Base-by-base conservation (phyloP, 2,797 vertebrate species). In the Trachurus trachurus region DNA sequence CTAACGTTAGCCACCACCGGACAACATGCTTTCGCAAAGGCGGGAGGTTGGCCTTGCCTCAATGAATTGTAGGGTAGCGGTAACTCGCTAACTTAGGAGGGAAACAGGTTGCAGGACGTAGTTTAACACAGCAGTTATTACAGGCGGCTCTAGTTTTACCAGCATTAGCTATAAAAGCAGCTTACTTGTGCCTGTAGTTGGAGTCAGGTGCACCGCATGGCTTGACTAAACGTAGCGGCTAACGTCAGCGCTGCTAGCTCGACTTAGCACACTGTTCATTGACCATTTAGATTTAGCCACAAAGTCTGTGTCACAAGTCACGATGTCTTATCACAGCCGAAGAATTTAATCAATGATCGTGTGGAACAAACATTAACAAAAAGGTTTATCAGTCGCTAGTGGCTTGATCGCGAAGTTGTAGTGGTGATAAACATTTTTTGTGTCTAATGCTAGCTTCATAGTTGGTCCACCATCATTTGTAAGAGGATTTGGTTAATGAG, bases 31-130 rank as follows among this genome's bases (percentile, higher is more conserved):
- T 86, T 61, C 45, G 58, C 64, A 75, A 92, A 89, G 90, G 92
- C 92, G 92, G 92, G 93, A 94, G 87, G 40, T 53, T 87, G 89
- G 90, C 89, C 88, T 91, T 71, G 62, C 64, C 22, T 67, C 37
- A 10, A 40, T 68, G 3, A 63, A 72, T 16, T 57, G n/a, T 15
- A n/a, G 34, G 56, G 22, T 84, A 70, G 21, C 53, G 21, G 7
- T 21, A 10, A 47, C 57, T 50, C 1, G 42, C 34, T 11, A 1
- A 4, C 9, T 0, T 26, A 40, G 22, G 4, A 5, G 47, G 1
- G 26, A 0, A 26, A 26, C 0, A 0, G 0, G 0, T 15, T 4
- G 26, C 47, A 29, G 0, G 45, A 0, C 19, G 5, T 8, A 15
- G 3, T 31, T 13, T 16, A 3, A 4, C 1, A 0, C 19, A 0